Percentiles rank a stretch among this genome's conserved stretches.
These are phyloP conservation scores for Hypomecis punctinalis DNA, from an alignment of 2,888 invertebrate genomes.

Conservation along the genomic window DNA sequence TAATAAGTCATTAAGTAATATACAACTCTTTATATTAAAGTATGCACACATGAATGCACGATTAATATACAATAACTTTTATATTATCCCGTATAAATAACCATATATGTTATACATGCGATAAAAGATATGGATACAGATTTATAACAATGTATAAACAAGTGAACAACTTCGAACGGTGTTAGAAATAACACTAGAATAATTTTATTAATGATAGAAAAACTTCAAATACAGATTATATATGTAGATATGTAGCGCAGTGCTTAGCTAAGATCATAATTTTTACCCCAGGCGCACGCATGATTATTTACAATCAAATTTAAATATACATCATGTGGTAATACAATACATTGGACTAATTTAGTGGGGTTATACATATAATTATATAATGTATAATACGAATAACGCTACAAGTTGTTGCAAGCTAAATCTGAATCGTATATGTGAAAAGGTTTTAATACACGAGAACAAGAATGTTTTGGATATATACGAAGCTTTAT, in stretches of 20 bases:
- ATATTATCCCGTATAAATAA: conserved; percentile 70
- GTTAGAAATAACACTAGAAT: conserved; percentile 79
- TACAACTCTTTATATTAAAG: conserved; percentile 81
- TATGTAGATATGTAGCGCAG: conserved; percentile 80
- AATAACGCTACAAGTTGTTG: conserved; percentile 75
- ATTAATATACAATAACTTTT: conserved; percentile 71
- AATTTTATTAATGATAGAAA: conserved; percentile 79
- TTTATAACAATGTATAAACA: conserved; percentile 82
- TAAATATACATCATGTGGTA: conserved; percentile 58
- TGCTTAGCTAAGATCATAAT: conserved; percentile 73
- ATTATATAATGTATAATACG: conserved; percentile 48
- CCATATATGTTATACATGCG: conserved; percentile 79
- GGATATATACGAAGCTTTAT: conserved; percentile 77
- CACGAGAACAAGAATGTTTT: conserved; percentile 65
- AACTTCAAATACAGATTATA: conserved; percentile 75
- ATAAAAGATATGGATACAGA: conserved; percentile 74
- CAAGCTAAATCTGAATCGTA: conserved; percentile 78
- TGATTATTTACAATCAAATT: conserved; percentile 71
- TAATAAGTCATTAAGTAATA: conserved; percentile 76
- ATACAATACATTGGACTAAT: conserved; percentile 63
- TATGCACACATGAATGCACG: conserved; percentile 79
- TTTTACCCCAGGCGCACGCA: conserved; percentile 66
- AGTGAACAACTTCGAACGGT: conserved; percentile 83
- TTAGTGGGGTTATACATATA: conserved; percentile 62
- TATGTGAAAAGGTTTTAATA: conserved; percentile 71